Conservation (phyloP, 2,797 vertebrate genomes). For the Brachyrhaphis roseni region DNA sequence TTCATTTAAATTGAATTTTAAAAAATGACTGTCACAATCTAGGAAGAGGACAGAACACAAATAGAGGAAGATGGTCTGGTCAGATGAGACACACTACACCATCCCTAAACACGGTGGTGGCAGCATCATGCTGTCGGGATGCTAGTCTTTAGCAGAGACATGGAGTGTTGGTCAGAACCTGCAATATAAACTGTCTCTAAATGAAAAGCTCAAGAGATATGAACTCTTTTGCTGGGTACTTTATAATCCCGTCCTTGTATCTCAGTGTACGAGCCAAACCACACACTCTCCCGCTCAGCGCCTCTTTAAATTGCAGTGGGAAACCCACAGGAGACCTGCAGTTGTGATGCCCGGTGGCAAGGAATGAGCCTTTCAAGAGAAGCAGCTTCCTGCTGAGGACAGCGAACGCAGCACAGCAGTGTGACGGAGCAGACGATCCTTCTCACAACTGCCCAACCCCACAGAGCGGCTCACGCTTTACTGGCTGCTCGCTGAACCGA, state of each 20-base stretch:
- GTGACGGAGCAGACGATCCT: constrained; percentile 40
- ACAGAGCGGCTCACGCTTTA: constrained; percentile 48
- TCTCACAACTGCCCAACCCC: constrained; percentile 21
- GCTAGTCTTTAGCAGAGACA: not conserved
- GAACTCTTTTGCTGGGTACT: not conserved
- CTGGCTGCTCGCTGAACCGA: constrained; percentile 55
- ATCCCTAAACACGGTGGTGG: not conserved
- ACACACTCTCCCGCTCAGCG: constrained; percentile 23
- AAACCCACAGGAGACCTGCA: constrained; percentile 43
- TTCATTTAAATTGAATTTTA: too few species aligned
- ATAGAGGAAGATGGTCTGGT: not conserved
- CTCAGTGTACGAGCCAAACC: constrained; percentile 7
- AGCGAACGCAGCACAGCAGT: constrained; percentile 32
- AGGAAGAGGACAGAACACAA: not conserved
- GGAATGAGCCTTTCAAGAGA: constrained; percentile 13
- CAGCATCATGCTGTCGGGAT: not conserved
- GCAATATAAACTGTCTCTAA: not conserved
- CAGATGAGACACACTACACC: not conserved
- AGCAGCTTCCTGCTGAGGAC: constrained; percentile 51
- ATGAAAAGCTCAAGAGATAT: not conserved
- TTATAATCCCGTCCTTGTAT: not conserved
- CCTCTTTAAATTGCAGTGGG: constrained; percentile 47
- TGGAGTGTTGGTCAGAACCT: not conserved
- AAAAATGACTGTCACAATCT: not conserved
- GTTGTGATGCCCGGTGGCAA: constrained; percentile 24